Evolutionary conservation across 2,888 invertebrate species (phyloP), one percentile per base, ranked within the genome.

Genomic region (Entomobrya multifasciata): DNA sequence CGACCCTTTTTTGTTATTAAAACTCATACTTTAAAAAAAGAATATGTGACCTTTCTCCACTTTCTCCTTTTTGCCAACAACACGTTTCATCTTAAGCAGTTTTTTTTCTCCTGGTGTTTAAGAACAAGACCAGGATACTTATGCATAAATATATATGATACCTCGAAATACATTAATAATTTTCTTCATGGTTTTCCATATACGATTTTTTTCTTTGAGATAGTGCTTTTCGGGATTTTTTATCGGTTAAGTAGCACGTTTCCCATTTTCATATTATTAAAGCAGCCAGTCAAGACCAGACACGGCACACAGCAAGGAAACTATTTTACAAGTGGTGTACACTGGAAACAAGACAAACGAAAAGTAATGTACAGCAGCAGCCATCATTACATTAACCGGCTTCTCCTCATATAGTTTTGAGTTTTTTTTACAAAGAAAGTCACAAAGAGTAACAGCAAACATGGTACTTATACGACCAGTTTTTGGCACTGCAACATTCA

Each of bases 11-110:
- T n/a, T n/a, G n/a, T n/a, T n/a, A n/a, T n/a, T n/a, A n/a, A n/a
- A n/a, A n/a, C n/a, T n/a, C n/a, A n/a, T n/a, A n/a, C n/a, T n/a
- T n/a, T n/a, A n/a, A n/a, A n/a, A n/a, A n/a, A 67, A 47, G 22
- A 44, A 70, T 15, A 44, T 70, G 70, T 70, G 70, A 70, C 70
- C 70, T 70, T 70, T 70, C 70, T 44, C 70, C 65, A 22, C 25
- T 57, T 25, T 25, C n/a, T n/a, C 15, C 20, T 55, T 55, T 11
- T 55, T 8, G 5, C 49, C n/a, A n/a, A n/a, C n/a, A n/a, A n/a
- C n/a, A 2, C 15, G 15, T 60, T 41, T 70, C 67, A 20, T 70
- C 47, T 47, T 22, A 70, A 70, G 22, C 20, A 22, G 20, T 11
- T 10, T 65, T 15, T 1, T 67, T 55, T 44, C 44, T 47, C 20